Conservation (phyloP, 1,140 invertebrate species). For the Pogonomyrmex barbatus region DNA sequence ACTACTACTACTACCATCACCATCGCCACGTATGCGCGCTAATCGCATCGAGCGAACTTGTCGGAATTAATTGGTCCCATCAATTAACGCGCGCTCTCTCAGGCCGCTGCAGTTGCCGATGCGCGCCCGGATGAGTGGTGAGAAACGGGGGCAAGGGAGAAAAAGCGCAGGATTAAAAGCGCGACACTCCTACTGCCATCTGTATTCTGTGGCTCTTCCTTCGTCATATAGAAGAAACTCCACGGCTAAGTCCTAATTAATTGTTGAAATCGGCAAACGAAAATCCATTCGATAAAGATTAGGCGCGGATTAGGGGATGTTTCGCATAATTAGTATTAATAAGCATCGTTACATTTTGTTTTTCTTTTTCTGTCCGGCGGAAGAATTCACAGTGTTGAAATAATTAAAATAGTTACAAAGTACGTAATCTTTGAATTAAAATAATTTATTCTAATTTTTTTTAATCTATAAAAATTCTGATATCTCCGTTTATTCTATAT, state of each 20-base stretch:
- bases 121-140: conserved; percentile 61
- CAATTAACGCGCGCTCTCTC: conserved; percentile 84
- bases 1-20: conserved; percentile 19
- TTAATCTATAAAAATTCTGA: too few species aligned
- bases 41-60: conserved; percentile 84
- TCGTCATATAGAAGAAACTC: background rate
- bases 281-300: background rate
- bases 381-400: background rate
- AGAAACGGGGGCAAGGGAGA: conserved; percentile 10
- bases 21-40: conserved; percentile 71
- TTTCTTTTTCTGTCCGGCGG: background rate
- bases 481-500: background rate
- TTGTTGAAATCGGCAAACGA: conserved; percentile 30
- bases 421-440: background rate
- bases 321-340: conserved; percentile 5
- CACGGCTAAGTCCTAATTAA: conserved; percentile 37
- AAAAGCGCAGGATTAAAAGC: background rate
- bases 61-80: conserved; percentile 86
- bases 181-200: conserved; percentile 47
- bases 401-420: background rate
- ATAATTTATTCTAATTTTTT: background rate
- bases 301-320: background rate
- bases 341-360: background rate
- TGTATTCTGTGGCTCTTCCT: conserved; percentile 21
- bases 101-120: conserved; percentile 37